A percentile compares a stretch with the other conserved stretches of the same genome.
phyloP scores from a whole-genome alignment of 2,113 vertebrate genomes.

The Chionodraco myersi region DNA sequence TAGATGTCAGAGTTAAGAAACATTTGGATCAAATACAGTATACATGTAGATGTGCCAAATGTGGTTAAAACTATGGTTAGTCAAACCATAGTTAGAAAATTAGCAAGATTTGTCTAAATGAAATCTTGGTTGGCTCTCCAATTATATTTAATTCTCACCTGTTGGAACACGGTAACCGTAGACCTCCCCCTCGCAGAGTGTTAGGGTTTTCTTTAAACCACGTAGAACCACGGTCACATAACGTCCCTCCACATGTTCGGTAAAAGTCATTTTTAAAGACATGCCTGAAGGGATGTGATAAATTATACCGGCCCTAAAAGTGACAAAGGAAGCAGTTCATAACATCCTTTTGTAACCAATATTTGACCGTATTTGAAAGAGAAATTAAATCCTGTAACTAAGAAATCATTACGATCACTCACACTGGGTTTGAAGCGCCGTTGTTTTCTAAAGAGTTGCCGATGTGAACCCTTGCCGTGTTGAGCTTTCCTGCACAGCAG shows the following conservation, averaged over 20 bases:
- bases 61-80: no score
- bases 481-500: neutral
- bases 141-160: conserved; percentile 12
- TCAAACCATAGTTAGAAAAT: no score
- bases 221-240: conserved; percentile 47
- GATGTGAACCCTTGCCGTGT: conserved; percentile 33
- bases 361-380: neutral
- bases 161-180: conserved; percentile 63
- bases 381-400: neutral
- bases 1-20: no score
- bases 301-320: conserved; percentile 36
- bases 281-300: neutral
- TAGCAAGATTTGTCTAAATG: no score
- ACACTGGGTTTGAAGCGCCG: conserved; percentile 20
- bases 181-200: conserved; percentile 63
- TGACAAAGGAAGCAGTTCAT: neutral
- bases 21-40: no score
- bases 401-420: neutral
- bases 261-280: neutral
- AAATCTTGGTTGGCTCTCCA: no score
- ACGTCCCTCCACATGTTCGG: conserved; percentile 36
- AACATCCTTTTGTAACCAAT: neutral
- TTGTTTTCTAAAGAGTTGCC: neutral
- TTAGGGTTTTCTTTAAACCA: accelerated
- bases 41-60: no score